These are phyloP conservation scores for Amazona vittata DNA, from an alignment of 2,113 vertebrate species.

Conservation along the genomic window DNA sequence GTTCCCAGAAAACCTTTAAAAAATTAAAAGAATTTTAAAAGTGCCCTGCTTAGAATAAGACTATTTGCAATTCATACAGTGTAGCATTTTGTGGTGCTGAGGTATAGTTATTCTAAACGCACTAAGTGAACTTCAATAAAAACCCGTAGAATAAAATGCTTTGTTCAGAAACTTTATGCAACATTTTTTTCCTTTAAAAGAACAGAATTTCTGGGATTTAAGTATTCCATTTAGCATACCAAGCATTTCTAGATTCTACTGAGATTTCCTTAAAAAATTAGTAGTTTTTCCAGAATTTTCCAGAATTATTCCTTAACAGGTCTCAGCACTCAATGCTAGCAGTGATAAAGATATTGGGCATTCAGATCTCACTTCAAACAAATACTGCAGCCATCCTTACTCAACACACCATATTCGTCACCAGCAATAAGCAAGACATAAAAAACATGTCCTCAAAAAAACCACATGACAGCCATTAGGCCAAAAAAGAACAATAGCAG, in stretches of 20 bases:
- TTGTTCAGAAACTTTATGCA: slow-evolving; percentile 33
- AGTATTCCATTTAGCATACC: background rate
- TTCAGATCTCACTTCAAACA: background rate
- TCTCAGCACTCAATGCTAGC: background rate
- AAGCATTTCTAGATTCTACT: slow-evolving; percentile 3
- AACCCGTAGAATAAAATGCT: background rate
- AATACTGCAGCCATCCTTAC: background rate
- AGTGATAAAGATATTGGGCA: background rate
- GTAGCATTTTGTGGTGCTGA: background rate
- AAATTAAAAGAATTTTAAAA: background rate
- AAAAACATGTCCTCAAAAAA: background rate
- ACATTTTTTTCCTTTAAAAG: slow-evolving; percentile 21
- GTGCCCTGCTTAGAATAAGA: background rate
- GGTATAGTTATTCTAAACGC: background rate
- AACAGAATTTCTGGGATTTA: background rate
- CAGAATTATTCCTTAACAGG: slow-evolving; percentile 27
- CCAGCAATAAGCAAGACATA: background rate
- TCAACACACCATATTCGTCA: background rate
- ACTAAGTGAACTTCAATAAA: background rate
- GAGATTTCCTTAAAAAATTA: slow-evolving; percentile 26
- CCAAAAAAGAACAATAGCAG: background rate
- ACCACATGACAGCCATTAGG: background rate
- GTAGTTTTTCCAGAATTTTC: slow-evolving; percentile 53
- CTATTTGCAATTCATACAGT: background rate
- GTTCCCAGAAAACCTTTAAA: background rate